Evolutionary conservation across 53 echinoderm and acorn worm species (phyloP).

Genomic region (Paelopatides confundens): DNA sequence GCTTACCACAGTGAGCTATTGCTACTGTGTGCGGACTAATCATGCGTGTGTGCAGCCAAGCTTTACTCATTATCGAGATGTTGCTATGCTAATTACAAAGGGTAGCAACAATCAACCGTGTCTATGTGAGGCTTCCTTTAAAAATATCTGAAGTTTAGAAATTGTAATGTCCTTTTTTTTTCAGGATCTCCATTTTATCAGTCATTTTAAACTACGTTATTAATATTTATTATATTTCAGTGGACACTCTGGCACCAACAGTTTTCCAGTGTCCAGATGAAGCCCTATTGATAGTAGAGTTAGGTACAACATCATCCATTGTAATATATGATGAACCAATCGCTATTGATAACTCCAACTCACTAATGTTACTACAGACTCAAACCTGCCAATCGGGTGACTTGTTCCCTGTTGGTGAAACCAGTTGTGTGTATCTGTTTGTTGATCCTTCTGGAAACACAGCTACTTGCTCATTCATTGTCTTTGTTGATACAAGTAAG

Average conservation of each 20-base stretch:
- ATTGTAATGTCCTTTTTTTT: too few species aligned
- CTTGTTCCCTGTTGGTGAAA: conserved; percentile 9
- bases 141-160: too few species aligned
- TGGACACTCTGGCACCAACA: conserved; percentile 29
- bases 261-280: background rate
- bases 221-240: background rate
- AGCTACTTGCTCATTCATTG: background rate
- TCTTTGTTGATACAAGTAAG: conserved; percentile 2
- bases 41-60: too few species aligned
- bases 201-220: too few species aligned
- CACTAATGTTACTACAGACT: background rate
- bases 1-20: too few species aligned
- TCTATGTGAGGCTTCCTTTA: too few species aligned
- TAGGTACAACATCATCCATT: conserved; percentile 6
- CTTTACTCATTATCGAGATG: too few species aligned
- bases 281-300: background rate
- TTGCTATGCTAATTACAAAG: too few species aligned
- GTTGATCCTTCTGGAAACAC: conserved; percentile 27
- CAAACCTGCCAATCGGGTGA: conserved; percentile 23
- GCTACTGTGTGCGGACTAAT: too few species aligned
- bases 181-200: too few species aligned
- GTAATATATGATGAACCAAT: conserved; percentile 26
- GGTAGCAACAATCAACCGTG: too few species aligned
- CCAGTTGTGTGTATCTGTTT: conserved; percentile 16
- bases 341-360: conserved; percentile 19